Evolutionary conservation across 2,113 vertebrate genomes (phyloP).

Genomic region (Podilymbus podiceps): DNA sequence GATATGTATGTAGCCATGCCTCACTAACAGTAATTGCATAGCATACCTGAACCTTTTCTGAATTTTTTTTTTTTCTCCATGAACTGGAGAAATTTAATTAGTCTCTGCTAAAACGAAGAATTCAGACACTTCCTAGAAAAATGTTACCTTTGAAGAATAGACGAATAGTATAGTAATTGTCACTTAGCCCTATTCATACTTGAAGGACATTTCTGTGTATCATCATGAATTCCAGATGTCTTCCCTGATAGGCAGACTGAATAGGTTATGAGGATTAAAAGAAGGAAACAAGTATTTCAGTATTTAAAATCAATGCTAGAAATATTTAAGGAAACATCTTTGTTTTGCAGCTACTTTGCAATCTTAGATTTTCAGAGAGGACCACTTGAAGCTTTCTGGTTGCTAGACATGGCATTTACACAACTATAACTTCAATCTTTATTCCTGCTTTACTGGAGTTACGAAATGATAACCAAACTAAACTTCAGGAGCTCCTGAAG

Average conservation of each 20-base stretch:
- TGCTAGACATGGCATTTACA: background rate
- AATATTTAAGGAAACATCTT: background rate
- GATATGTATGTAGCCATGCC: background rate
- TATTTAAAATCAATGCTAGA: background rate
- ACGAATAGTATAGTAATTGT: background rate
- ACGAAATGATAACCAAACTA: background rate
- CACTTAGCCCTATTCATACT: background rate
- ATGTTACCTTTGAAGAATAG: background rate
- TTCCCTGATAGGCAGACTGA: background rate
- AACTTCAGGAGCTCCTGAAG: background rate
- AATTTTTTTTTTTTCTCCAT: background rate
- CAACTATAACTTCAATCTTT: background rate
- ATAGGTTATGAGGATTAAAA: background rate
- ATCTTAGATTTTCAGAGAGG: background rate
- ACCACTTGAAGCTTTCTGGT: background rate
- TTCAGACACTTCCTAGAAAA: background rate
- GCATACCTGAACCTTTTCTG: background rate
- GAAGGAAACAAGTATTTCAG: background rate
- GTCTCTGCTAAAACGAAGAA: background rate
- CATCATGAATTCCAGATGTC: background rate
- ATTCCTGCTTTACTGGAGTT: constrained; percentile 5
- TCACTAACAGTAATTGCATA: background rate
- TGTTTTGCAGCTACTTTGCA: background rate
- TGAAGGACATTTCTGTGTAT: background rate
- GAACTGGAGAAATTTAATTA: background rate